Conservation (phyloP, 2,113 vertebrate species). For the Chaetodon auriga region DNA sequence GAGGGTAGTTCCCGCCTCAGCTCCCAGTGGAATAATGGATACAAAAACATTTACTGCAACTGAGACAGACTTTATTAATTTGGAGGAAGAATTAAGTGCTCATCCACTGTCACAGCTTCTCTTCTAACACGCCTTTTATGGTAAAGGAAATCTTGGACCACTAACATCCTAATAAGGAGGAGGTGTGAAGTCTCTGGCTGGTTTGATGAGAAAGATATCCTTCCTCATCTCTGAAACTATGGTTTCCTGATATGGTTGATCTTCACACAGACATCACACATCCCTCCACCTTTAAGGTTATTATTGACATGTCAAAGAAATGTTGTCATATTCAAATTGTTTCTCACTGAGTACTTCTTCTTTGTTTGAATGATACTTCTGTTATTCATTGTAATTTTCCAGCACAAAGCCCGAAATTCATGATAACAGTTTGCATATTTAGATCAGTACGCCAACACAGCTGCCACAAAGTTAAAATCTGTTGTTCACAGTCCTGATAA, state of each 20-base stretch:
- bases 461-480: background rate
- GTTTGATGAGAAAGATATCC: constrained; percentile 12
- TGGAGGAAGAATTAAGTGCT: background rate
- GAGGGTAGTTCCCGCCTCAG: background rate
- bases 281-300: background rate
- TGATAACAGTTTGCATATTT: background rate
- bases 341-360: background rate
- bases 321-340: constrained; percentile 26
- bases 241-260: constrained; percentile 46
- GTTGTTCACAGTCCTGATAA: background rate
- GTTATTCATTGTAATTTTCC: background rate
- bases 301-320: background rate
- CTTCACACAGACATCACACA: constrained; percentile 25
- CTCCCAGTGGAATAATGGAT: background rate
- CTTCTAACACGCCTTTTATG: constrained; percentile 23
- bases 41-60: background rate
- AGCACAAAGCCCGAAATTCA: background rate
- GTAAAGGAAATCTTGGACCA: background rate
- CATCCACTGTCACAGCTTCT: background rate
- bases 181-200: background rate
- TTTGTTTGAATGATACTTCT: background rate
- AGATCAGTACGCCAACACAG: background rate
- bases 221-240: constrained; percentile 34
- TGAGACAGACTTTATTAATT: background rate
- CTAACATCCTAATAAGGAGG: constrained; percentile 10